Base-by-base conservation (phyloP, 1,140 invertebrate genomes). In the Chymomyza costata region DNA sequence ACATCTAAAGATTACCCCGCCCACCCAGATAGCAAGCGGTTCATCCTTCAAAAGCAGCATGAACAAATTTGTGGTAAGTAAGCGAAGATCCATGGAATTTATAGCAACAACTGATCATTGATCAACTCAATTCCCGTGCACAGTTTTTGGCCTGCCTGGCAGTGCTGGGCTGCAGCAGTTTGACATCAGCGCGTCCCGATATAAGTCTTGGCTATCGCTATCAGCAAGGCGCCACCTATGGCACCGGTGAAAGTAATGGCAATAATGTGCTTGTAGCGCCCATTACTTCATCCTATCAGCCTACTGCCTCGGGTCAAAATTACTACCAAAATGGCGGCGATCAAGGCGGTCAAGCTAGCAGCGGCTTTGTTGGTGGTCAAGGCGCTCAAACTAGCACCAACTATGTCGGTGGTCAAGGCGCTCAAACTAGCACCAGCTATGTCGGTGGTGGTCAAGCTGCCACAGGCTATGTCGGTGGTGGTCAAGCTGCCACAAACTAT, bases 281-380 rank as follows among this genome's bases (percentile, higher is more conserved):
- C 19, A 16, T 47, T 0, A 38, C 43, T 6, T 5, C 49, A 18
- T 82, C 80, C 6, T 83, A 83, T 6, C 57, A 73, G 85, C 55
- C 86, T 68, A 37, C 86, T 0, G 65, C 76, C n/a, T 62, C 82
- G 6, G 71, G 76, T 85, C 31, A 85, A 87, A 57, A 40, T 30
- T 83, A 83, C 54, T 83, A 49, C 35, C 71, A 48, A 14, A 46
- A n/a, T n/a, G n/a, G n/a, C n/a, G n/a, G n/a, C n/a, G n/a, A n/a
- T n/a, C n/a, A n/a, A n/a, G n/a, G n/a, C n/a, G n/a, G n/a, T n/a
- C n/a, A n/a, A n/a, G n/a, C n/a, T n/a, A n/a, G n/a, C n/a, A n/a
- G n/a, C n/a, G n/a, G n/a, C n/a, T n/a, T n/a, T n/a, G n/a, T n/a
- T n/a, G n/a, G n/a, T n/a, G n/a, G n/a, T n/a, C n/a, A n/a, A n/a